phyloP scores from a whole-genome alignment of 2,888 invertebrate genomes.

The Nemoura dubitans region DNA sequence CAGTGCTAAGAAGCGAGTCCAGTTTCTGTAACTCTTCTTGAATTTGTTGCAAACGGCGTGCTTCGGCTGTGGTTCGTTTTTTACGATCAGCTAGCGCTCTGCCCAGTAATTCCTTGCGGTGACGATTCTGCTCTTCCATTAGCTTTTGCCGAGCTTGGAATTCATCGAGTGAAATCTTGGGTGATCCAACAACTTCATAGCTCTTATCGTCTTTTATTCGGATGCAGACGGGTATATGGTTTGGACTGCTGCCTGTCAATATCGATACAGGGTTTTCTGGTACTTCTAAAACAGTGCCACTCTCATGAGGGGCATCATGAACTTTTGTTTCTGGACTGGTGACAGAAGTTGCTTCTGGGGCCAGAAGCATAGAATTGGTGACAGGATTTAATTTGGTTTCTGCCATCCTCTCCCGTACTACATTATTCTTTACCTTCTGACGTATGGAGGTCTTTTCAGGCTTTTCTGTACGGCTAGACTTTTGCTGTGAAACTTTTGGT shows the following conservation, averaged over 20 bases:
- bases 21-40: conserved; percentile 61
- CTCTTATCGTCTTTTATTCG: conserved; percentile 50
- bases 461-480: conserved; percentile 36
- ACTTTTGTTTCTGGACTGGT: background rate
- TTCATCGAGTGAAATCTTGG: conserved; percentile 61
- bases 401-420: conserved; percentile 44
- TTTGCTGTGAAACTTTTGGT: background rate
- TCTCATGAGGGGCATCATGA: conserved; percentile 17
- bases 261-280: background rate
- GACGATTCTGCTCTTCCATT: conserved; percentile 83
- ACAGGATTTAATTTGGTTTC: conserved; percentile 1
- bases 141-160: conserved; percentile 76
- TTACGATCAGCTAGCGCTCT: conserved; percentile 80
- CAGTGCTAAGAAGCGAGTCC: conserved; percentile 70
- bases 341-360: conserved; percentile 20
- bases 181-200: conserved; percentile 48
- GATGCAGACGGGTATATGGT: conserved; percentile 49
- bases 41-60: conserved; percentile 59
- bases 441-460: conserved; percentile 37
- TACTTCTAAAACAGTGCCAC: background rate
- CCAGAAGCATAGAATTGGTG: background rate
- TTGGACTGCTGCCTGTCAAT: conserved; percentile 47
- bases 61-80: conserved; percentile 77
- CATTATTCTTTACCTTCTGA: conserved; percentile 45
- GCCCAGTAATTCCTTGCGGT: conserved; percentile 75